Evolutionary conservation across 2,797 vertebrate genomes (phyloP).

Genomic region (Cyprinodon diabolis): DNA sequence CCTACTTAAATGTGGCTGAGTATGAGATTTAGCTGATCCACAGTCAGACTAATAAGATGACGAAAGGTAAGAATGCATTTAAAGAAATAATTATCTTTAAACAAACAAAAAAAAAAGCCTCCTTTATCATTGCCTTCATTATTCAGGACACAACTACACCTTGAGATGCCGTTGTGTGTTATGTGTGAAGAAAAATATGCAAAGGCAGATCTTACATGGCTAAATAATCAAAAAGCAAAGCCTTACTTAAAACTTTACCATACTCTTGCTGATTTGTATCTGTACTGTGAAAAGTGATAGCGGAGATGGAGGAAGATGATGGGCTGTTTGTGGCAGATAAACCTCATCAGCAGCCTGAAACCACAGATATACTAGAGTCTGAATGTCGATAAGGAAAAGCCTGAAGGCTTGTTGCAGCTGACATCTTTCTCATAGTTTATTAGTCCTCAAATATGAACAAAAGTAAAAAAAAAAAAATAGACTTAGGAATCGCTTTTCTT

Average conservation of each 20-base stretch:
- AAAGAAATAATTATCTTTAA: not conserved
- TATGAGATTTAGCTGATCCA: not conserved
- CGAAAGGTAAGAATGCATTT: too few relatives aligned
- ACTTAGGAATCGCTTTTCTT: not conserved
- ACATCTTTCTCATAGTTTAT: not conserved
- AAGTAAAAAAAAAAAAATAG: not conserved
- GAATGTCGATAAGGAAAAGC: not conserved
- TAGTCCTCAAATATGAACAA: not conserved
- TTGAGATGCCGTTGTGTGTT: not conserved
- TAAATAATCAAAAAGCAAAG: not conserved
- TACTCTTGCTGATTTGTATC: not conserved
- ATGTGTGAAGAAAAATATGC: not conserved
- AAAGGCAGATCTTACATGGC: not conserved
- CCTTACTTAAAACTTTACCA: not conserved
- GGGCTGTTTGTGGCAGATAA: constrained; percentile 1
- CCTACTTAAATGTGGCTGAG: not conserved
- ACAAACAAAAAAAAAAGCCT: not conserved
- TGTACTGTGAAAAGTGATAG: not conserved
- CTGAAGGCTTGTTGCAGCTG: not conserved
- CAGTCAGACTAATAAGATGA: too few relatives aligned
- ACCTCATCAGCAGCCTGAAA: not conserved
- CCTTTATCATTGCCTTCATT: not conserved
- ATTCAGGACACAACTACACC: not conserved
- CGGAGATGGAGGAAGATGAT: not conserved
- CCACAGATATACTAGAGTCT: not conserved